Conservation (phyloP, 1,140 invertebrate genomes). For the Brachystomella parvula region DNA sequence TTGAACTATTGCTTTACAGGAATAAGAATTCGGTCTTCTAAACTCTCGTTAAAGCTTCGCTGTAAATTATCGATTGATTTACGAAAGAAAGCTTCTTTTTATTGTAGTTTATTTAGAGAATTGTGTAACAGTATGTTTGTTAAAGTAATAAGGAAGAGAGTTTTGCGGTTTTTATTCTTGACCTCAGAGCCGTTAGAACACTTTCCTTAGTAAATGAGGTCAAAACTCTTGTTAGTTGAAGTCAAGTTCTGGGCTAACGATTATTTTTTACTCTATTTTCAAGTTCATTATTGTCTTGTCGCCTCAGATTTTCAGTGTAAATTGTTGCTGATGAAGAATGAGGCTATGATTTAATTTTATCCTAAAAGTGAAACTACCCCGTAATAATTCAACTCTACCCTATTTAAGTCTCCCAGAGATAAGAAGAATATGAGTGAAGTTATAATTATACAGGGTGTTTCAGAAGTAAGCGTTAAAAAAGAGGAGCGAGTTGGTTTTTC, state of each 20-base stretch:
- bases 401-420: neutral
- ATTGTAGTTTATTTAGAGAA: neutral
- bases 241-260: neutral
- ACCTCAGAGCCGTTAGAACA: neutral
- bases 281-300: neutral
- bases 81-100: neutral
- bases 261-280: neutral
- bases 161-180: neutral
- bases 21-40: neutral
- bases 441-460: too few relatives aligned
- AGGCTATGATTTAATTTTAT: too few relatives aligned
- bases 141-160: too few relatives aligned
- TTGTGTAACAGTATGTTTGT: too few relatives aligned
- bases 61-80: neutral
- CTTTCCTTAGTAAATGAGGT: neutral
- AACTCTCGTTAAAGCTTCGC: neutral
- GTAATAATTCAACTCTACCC: neutral
- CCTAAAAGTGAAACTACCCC: neutral
- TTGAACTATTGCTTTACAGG: neutral
- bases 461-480: too few relatives aligned
- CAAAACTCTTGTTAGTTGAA: neutral
- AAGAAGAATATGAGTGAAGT: neutral
- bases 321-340: too few relatives aligned
- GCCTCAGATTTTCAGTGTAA: too few relatives aligned
- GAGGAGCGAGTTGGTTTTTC: too few relatives aligned